Percentiles rank a stretch among this genome's conserved stretches.
These are phyloP conservation scores for Sebastes iracundus DNA, from an alignment of 2,797 vertebrate species.

Conservation along the genomic window DNA sequence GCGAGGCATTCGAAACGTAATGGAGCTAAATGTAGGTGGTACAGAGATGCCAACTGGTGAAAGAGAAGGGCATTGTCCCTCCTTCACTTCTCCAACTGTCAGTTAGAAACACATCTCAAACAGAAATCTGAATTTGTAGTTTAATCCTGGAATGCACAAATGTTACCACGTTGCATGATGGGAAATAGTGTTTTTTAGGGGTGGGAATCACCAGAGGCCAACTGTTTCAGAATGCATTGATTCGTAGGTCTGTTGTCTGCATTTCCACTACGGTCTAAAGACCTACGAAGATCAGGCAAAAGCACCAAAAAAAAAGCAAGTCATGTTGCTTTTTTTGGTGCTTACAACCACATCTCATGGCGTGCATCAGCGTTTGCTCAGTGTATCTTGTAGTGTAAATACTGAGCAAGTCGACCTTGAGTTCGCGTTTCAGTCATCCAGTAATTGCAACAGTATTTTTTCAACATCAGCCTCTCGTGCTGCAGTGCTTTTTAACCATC, in stretches of 20 bases:
- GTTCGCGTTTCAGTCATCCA: not conserved
- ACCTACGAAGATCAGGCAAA: no score
- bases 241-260: no score
- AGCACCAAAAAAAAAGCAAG: no score
- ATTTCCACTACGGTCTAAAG: no score
- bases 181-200: not conserved
- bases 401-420: not conserved
- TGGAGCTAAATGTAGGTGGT: constrained; percentile 25
- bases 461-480: not conserved
- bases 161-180: not conserved
- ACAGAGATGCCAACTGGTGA: not conserved
- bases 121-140: no score
- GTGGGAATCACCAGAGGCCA: not conserved
- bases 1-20: constrained; percentile 1
- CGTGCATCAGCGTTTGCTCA: not conserved
- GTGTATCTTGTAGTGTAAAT: not conserved
- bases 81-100: not conserved
- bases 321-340: not conserved
- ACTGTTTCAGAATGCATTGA: no score
- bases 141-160: not conserved
- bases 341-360: not conserved
- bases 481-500: not conserved
- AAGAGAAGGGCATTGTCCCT: constrained; percentile 20
- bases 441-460: not conserved
- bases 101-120: not conserved